These are phyloP conservation scores for Caracal caracal DNA, from an alignment of 2,113 vertebrate genomes.

Conservation along the genomic window DNA sequence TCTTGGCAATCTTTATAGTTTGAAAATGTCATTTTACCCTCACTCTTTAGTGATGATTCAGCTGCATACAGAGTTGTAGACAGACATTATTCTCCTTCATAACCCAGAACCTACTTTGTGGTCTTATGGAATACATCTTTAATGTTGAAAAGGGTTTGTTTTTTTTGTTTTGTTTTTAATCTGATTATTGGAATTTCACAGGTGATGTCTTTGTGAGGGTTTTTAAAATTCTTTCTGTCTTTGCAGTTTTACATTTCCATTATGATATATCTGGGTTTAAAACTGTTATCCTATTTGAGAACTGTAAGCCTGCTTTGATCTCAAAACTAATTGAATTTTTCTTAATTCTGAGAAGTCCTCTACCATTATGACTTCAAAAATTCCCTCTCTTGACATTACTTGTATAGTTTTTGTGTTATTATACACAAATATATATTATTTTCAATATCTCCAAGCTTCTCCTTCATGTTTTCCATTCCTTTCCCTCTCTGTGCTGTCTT, in stretches of 20 bases:
- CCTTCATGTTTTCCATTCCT: neutral
- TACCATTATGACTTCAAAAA: neutral
- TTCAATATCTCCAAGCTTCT: neutral
- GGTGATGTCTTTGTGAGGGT: neutral
- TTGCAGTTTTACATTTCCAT: constrained; percentile 9
- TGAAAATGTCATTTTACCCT: neutral
- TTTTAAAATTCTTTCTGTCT: neutral
- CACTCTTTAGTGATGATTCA: neutral
- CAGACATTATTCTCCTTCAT: neutral
- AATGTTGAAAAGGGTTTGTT: neutral
- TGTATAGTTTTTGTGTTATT: neutral
- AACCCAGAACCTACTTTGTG: neutral
- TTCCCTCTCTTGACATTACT: neutral
- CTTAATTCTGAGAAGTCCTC: neutral
- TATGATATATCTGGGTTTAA: neutral
- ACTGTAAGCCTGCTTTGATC: neutral
- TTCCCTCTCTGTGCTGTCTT: neutral
- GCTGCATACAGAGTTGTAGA: neutral
- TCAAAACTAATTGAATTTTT: neutral
- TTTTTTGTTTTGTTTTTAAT: neutral
- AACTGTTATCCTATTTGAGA: neutral
- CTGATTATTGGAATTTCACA: neutral
- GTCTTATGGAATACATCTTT: neutral
- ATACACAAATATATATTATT: neutral
- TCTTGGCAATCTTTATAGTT: neutral